Conservation (phyloP, 2,797 vertebrate species). For the Denticeps clupeoides region DNA sequence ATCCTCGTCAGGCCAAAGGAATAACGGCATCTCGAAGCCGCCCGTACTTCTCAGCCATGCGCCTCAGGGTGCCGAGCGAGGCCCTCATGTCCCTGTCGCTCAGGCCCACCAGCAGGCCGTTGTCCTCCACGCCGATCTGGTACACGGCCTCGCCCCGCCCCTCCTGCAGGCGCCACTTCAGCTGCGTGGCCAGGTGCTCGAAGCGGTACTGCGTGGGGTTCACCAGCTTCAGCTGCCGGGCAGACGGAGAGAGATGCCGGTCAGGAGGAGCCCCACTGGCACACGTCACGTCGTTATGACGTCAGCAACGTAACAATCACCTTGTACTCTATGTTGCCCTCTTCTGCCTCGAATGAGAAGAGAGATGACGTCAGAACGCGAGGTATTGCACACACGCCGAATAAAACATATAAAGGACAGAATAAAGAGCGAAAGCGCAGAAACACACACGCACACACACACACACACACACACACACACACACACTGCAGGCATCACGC, state of each 20-base stretch:
- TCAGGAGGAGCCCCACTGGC: no score
- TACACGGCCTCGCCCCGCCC: constrained; percentile 90
- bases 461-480: background rate
- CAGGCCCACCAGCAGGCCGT: constrained; percentile 86
- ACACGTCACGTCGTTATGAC: no score
- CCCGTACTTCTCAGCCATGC: constrained; percentile 90
- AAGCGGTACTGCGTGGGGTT: constrained; percentile 92
- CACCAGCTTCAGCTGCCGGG: constrained; percentile 79
- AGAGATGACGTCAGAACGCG: background rate
- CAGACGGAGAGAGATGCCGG: background rate
- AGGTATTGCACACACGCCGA: constrained; percentile 2
- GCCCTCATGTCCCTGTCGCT: constrained; percentile 86
- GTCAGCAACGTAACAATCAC: constrained; percentile 62
- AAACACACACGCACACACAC: background rate
- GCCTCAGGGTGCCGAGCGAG: constrained; percentile 80
- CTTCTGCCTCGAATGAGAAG: constrained; percentile 75
- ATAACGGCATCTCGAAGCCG: background rate
- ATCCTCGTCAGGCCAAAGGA: background rate
- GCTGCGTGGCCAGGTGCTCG: constrained; percentile 91
- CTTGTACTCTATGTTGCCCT: constrained; percentile 98
- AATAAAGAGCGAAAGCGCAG: background rate
- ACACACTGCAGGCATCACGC: no score
- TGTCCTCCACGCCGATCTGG: constrained; percentile 95
- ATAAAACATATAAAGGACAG: background rate
- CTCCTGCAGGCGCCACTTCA: constrained; percentile 95